Evolutionary conservation across 2,113 vertebrate genomes (phyloP), one percentile per base, ranked within the genome.

Genomic region (Oreocharis arfaki): DNA sequence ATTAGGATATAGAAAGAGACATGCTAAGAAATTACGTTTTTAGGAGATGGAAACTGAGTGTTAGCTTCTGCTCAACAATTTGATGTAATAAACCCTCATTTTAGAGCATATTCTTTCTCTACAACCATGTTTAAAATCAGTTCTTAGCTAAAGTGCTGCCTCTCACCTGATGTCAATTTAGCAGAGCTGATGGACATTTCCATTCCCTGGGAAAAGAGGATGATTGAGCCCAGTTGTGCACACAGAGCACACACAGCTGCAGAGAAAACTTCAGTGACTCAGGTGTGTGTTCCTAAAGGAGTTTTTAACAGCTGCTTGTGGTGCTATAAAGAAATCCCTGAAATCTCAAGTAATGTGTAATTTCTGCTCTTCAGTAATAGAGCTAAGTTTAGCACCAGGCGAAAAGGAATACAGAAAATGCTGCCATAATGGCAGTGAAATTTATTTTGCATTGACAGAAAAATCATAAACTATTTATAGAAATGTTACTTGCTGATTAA

Each of bases 401-500:
- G 65, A 83, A 91, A 89, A 78, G 4, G 24, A 78, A 16, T 49
- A 50, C 28, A 46, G 74, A 84, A 89, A 89, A 71, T 2, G 13
- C 28, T 84, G 28, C 23, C 9, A 8, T 75, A 84, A 75, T 6
- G 2, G 22, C 46, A 61, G 44, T 46, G 61, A 90, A 65, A 95
- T 91, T 89, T 90, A 71, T 91, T 88, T 86, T 57, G 28, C 65
- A 35, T 65, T 69, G 70, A 64, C 71, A 69, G 67, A 92, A 73
- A 83, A 85, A 88, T 50, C 71, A 81, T 49, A n/a, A 91, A 83
- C 49, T 68, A 57, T 79, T 87, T 17, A 67, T 95, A 33, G 46
- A 93, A 85, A 64, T 69, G 22, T 37, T 89, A 52, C 24, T 92
- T 94, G 81, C 35, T 87, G 80, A 94, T 94, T 94, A 84, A 91